Conservation (phyloP, 2,797 vertebrate genomes). For the Sparidentex hasta region DNA sequence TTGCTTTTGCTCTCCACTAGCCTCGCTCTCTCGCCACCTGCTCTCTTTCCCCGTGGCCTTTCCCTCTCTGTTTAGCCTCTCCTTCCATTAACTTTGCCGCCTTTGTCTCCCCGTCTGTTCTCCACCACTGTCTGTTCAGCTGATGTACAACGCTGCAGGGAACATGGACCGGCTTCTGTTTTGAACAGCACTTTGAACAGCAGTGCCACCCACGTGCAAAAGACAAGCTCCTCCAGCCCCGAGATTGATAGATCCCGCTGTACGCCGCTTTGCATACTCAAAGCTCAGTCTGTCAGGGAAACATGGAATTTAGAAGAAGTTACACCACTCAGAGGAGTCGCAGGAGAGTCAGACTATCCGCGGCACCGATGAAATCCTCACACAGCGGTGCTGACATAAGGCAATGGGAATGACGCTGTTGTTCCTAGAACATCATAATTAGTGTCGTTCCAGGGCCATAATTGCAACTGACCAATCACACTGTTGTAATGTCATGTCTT, state of each 20-base stretch:
- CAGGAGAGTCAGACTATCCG: slow-evolving; percentile 19
- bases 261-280: slow-evolving; percentile 38
- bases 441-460: no score
- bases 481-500: no score
- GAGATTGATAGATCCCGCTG: slow-evolving; percentile 32
- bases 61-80: slow-evolving; percentile 36
- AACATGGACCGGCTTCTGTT: slow-evolving; percentile 27
- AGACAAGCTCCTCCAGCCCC: slow-evolving; percentile 26
- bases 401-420: background rate
- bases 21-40: slow-evolving; percentile 14
- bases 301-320: slow-evolving; percentile 39
- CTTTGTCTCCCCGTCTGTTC: slow-evolving; percentile 30
- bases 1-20: slow-evolving; percentile 24
- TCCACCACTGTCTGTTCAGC: slow-evolving; percentile 15
- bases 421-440: no score
- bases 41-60: slow-evolving; percentile 17
- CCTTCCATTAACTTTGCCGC: slow-evolving; percentile 38
- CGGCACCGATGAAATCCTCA: slow-evolving; percentile 26
- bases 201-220: slow-evolving; percentile 42
- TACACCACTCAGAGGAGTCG: slow-evolving; percentile 24
- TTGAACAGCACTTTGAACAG: slow-evolving; percentile 46
- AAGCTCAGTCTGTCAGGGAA: slow-evolving; percentile 33
- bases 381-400: slow-evolving; percentile 15
- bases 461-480: no score
- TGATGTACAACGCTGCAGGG: slow-evolving; percentile 31